Evolutionary conservation across 2,113 vertebrate species (phyloP).

Genomic region (Gavia stellata): DNA sequence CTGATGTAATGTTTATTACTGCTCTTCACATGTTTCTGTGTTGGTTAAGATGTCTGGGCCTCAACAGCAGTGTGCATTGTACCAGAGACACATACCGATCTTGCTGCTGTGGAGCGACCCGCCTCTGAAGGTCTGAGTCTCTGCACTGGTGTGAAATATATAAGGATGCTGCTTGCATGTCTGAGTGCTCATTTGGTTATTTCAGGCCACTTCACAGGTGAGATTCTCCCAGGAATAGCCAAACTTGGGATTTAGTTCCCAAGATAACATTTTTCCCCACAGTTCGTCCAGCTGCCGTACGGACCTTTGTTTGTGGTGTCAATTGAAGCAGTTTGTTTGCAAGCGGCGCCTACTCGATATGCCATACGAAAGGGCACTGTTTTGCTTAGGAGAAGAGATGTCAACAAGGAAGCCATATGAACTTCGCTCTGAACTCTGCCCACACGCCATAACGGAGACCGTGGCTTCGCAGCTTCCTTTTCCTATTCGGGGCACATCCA

Average conservation of each 20-base stretch:
- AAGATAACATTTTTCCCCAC: background rate
- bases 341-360: rapidly evolving
- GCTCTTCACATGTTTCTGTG: background rate
- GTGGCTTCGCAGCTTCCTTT: rapidly evolving
- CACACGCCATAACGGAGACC: rapidly evolving
- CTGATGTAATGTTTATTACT: background rate
- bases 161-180: background rate
- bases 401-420: rapidly evolving
- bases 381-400: background rate
- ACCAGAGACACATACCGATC: background rate
- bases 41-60: background rate
- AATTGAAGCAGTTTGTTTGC: rapidly evolving
- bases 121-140: background rate
- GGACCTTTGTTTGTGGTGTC: background rate
- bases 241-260: background rate
- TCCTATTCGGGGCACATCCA: rapidly evolving
- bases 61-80: background rate
- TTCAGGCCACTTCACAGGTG: background rate
- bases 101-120: background rate
- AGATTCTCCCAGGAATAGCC: background rate
- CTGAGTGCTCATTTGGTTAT: background rate
- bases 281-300: background rate
- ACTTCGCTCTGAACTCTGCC: background rate
- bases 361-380: rapidly evolving
- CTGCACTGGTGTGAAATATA: background rate